A percentile compares a stretch with the other conserved stretches of the same genome.
phyloP scores from a whole-genome alignment of 2,797 vertebrate species.

The Gastrophryne carolinensis region DNA sequence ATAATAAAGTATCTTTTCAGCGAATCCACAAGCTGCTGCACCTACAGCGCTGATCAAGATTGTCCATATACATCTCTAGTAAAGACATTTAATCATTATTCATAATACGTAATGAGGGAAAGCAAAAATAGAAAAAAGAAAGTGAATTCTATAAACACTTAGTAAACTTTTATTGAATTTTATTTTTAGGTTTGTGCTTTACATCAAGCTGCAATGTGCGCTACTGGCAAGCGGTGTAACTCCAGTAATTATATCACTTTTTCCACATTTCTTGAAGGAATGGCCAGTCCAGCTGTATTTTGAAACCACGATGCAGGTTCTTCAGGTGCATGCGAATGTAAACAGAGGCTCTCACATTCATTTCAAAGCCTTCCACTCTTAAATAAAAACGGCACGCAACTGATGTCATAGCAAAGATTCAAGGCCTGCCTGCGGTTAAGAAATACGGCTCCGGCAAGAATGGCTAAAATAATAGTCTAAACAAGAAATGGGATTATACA shows the following conservation, averaged over 20 bases:
- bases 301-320: slow-evolving; percentile 32
- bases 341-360: slow-evolving; percentile 27
- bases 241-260: slow-evolving; percentile 43
- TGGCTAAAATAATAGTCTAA: neutral
- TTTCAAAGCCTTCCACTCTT: slow-evolving; percentile 21
- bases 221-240: slow-evolving; percentile 39
- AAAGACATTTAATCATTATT: neutral
- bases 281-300: slow-evolving; percentile 48
- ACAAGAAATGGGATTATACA: slow-evolving; percentile 3
- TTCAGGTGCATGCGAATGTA: slow-evolving; percentile 36
- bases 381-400: slow-evolving; percentile 9
- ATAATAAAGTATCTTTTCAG: too few relatives aligned
- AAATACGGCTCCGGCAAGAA: neutral
- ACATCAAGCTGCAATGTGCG: slow-evolving; percentile 29
- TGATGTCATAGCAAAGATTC: slow-evolving; percentile 18
- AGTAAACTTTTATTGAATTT: slow-evolving; percentile 51
- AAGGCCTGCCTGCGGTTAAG: neutral
- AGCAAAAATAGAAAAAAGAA: slow-evolving; percentile 13
- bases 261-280: slow-evolving; percentile 47
- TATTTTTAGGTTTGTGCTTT: slow-evolving; percentile 48
- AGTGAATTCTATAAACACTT: slow-evolving; percentile 49
- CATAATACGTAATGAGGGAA: neutral
- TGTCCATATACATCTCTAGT: neutral
- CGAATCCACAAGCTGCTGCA: neutral
- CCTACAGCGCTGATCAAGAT: neutral